These are phyloP conservation scores for Nasonia oneida DNA, from an alignment of 2,888 invertebrate species.

Conservation along the genomic window DNA sequence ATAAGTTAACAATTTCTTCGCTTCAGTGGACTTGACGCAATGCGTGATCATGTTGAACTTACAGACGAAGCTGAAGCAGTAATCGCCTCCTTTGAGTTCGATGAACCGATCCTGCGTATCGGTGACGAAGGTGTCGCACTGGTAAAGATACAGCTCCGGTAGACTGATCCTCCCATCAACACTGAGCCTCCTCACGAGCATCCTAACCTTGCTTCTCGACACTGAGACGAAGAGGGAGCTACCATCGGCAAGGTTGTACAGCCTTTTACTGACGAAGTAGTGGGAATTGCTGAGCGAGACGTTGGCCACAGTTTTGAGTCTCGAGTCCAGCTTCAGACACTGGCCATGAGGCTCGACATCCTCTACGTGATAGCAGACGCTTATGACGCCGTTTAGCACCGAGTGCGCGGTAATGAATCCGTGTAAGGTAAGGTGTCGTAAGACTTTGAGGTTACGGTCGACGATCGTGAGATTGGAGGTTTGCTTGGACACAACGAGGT, in stretches of 20 bases:
- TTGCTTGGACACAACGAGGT: slow-evolving; percentile 14
- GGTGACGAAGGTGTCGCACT: not conserved
- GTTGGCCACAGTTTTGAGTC: slow-evolving; percentile 30
- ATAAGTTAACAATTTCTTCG: not conserved
- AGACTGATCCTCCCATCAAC: slow-evolving; percentile 27
- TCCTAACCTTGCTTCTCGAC: not conserved
- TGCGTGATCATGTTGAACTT: slow-evolving; percentile 25
- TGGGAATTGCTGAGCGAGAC: not conserved
- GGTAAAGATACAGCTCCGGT: not conserved
- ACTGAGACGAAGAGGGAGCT: slow-evolving; percentile 16
- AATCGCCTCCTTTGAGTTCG: slow-evolving; percentile 39
- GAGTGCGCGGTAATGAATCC: slow-evolving; percentile 6
- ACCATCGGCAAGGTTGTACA: slow-evolving; percentile 46
- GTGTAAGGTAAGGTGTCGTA: not conserved
- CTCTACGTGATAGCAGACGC: slow-evolving; percentile 8
- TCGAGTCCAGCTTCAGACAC: slow-evolving; percentile 31
- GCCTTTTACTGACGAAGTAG: not conserved
- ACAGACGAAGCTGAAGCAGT: slow-evolving; percentile 46
- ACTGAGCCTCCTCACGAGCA: slow-evolving; percentile 7
- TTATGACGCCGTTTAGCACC: slow-evolving; percentile 32
- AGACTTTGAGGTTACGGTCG: not conserved
- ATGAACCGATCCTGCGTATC: slow-evolving; percentile 6
- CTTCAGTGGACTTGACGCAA: not conserved
- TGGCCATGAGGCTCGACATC: not conserved
- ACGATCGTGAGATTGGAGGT: not conserved